Base-by-base conservation (phyloP, 2,888 invertebrate genomes). In the Aphelenchoides bicaudatus region DNA sequence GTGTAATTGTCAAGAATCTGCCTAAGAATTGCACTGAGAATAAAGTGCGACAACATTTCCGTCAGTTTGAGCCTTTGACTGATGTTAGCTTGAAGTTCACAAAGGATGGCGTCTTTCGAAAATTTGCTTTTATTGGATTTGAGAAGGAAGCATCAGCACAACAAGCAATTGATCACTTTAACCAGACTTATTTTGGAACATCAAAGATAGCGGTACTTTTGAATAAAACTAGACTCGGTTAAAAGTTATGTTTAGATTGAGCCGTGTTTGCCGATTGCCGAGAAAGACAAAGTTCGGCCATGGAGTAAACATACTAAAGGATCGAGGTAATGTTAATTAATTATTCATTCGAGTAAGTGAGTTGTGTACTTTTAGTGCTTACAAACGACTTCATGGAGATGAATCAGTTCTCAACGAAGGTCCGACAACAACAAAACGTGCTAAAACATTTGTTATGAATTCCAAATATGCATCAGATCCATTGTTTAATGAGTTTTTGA, bases 51-150 rank as follows among this genome's bases (percentile, higher is more conserved):
- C 61, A 66, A 31, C 52, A 47, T 23, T 71, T 71, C 55, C 60
- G 61, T 47, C 62, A 65, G 31, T 70, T 63, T 43, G 78, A 75
- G 8, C 48, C 59, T 5, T 51, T 98, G 6, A 96, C 94, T 5
- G 96, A 98, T 82, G 85, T 93, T 5, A 89, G 91, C 74, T 81
- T 96, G 5, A 96, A 94, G 80, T 93, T 88, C 76, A 91, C 90
- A 0, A 85, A 87, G 70, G 87, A 90, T 5, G 92, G 93, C 0
- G 85, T 87, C 71, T 96, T 96, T 80, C 85, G 96, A 59, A 87
- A 88, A 73, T 96, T 96, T 82, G 91, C 88, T 3, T 96, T 96
- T 79, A 83, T 98, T 70, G 96, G 96, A 5, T 96, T 86, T 80
- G 87, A 88, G 77, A 86, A 84, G 23, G 88, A 88, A 62, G 86